Conservation (phyloP, 2,797 vertebrate genomes). For the Pelochelys cantorii region DNA sequence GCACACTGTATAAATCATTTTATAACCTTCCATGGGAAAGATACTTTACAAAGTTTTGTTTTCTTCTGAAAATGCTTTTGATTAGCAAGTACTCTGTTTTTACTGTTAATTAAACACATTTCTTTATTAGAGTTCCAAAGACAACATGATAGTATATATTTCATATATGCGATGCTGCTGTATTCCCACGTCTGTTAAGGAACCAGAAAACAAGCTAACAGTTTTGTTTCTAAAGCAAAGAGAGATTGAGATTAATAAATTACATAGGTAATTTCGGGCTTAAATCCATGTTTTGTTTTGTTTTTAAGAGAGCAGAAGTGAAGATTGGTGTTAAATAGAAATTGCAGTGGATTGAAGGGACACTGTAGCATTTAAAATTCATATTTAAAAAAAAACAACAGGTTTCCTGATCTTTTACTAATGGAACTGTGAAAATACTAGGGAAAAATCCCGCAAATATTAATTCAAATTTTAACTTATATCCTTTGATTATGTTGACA, state of each 20-base stretch:
- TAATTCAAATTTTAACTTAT: slow-evolving; percentile 15
- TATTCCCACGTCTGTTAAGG: not conserved
- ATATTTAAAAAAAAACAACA: not conserved
- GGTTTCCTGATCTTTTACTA: not conserved
- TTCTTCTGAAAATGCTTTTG: not conserved
- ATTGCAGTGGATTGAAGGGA: slow-evolving; percentile 6
- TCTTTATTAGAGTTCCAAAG: not conserved
- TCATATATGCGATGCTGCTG: not conserved
- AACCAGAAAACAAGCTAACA: not conserved
- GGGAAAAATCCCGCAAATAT: not conserved
- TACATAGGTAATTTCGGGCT: slow-evolving; percentile 19
- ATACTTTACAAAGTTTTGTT: not conserved
- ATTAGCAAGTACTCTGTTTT: not conserved
- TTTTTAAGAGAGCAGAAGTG: not conserved
- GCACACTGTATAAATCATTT: not conserved
- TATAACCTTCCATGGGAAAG: not conserved
- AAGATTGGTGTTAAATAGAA: slow-evolving; percentile 20
- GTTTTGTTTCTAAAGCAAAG: not conserved
- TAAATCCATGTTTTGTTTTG: not conserved
- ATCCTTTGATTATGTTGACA: not conserved
- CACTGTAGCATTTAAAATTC: slow-evolving; percentile 14
- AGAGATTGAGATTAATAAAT: not conserved
- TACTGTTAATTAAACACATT: not conserved
- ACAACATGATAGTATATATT: not conserved
- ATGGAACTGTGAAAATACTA: not conserved